Evolutionary conservation across 2,113 vertebrate species (phyloP), one percentile per base, ranked within the genome.

Genomic region (Cephalopholis sonnerati): DNA sequence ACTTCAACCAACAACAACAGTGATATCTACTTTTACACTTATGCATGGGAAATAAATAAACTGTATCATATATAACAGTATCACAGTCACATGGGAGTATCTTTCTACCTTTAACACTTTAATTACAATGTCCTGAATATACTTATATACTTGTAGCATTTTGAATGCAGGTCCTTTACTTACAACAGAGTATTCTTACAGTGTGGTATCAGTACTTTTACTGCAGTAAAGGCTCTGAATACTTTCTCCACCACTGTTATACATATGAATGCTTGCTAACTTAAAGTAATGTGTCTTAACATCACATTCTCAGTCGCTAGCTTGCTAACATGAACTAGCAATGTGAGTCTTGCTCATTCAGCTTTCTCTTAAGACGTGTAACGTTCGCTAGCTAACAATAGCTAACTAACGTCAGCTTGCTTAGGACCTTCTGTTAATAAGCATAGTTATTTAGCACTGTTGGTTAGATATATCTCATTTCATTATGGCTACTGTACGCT

Each of bases 301-400:
- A 48, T 46, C n/a, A 25, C 41, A 46, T 65, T 15, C 25, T 51
- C 36, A 7, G 11, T 57, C 22, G 53, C 25, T 86, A 79, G 71
- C 86, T 0, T 20, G 84, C 63, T 85, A 85, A 57, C 82, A 65
- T 48, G 62, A 82, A 59, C n/a, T 65, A 79, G 70, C 83, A 74
- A 46, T 61, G 66, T 48, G 76, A 65, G 78, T 74, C 27, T 39
- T 63, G 84, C 88, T 81, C 77, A 76, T 88, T 89, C 78, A 88
- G 85, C 83, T 41, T 39, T 67, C 84, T 79, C n/a, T 68, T 65
- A 22, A 88, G 85, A 90, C 90, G 71, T 62, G 74, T 75, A 76
- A 54, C 66, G 85, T 74, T 82, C 76, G 84, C 87, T 53, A 57
- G 78, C 85, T 79, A 89, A 83, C 83, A 81, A 63, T 75, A 79